Evolutionary conservation across 2,888 invertebrate genomes (phyloP), one percentile per base, ranked within the genome.

Genomic region (Gibbula magus): DNA sequence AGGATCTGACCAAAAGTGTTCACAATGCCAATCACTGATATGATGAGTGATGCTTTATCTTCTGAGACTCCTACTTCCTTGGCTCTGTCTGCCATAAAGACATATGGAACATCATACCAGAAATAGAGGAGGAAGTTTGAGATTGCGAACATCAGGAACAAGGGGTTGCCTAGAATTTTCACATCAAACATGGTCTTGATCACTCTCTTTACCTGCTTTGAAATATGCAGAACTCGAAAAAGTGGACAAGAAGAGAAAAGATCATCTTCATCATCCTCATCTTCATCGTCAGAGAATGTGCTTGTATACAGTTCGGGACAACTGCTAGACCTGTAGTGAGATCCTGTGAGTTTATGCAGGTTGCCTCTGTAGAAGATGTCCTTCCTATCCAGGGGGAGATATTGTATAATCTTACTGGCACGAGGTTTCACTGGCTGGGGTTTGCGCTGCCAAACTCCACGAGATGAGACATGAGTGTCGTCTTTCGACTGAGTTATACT

Each of bases 21-120:
- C 2, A 96, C 96, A 82, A 92, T 90, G 25, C 93, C 93, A 45
- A 98, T 96, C 77, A 96, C 94, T 77, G 98, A 96, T 84, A 98
- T 94, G 86, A 98, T 95, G 82, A 95, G 95, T 5, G 97, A 96
- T 4, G 92, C 89, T 25, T 83, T 80, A 52, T 84, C 79, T n/a
- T 90, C 86, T 0, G 84, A 67, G 61, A 91, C 87, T 0, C 95
- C 95, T 83, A 95, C 94, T 13, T 95, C 94, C 52, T 95, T 94
- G 3, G 89, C 90, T 94, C 97, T 96, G 92, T 98, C 97, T 78
- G 96, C 96, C 83, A 98, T 94, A 93, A 97, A 98, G 92, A 98
- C 96, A 93, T 99, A 99, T 18, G 98, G 98, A 80, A 98, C 96
- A 90, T 99, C 98, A 84, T 93, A 93, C 96, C 97, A 98, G 89